These are phyloP conservation scores for Cyclophora punctaria DNA, from an alignment of 2,888 invertebrate species.

Conservation along the genomic window DNA sequence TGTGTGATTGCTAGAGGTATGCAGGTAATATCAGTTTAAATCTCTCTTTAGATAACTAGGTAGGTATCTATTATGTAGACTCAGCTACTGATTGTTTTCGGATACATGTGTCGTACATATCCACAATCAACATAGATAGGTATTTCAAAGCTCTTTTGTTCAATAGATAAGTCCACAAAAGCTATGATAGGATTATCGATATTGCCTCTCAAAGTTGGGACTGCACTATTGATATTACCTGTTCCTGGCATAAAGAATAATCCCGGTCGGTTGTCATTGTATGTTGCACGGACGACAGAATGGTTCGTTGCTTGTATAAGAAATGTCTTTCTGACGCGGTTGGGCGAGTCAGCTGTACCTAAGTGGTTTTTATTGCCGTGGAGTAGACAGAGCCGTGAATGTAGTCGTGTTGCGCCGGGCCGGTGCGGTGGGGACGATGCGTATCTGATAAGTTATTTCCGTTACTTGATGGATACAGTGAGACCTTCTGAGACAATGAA, in stretches of 20 bases:
- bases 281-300: conserved; percentile 47
- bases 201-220: conserved; percentile 7
- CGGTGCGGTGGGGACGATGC: conserved; percentile 20
- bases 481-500: conserved; percentile 2
- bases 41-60: too few relatives aligned
- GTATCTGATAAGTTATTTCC: conserved; percentile 68
- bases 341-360: conserved; percentile 35
- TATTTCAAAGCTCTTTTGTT: not conserved
- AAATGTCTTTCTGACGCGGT: conserved; percentile 37
- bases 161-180: not conserved
- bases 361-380: conserved; percentile 23
- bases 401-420: conserved; percentile 6
- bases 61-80: too few relatives aligned
- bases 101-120: too few relatives aligned
- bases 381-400: conserved; percentile 22
- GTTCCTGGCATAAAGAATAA: conserved; percentile 63
- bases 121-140: too few relatives aligned
- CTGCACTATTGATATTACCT: conserved; percentile 61
- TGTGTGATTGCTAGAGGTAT: too few relatives aligned
- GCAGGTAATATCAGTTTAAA: too few relatives aligned
- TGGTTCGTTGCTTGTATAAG: conserved; percentile 46
- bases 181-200: conserved; percentile 16
- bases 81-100: too few relatives aligned
- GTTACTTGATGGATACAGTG: conserved; percentile 31
- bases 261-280: conserved; percentile 59